These are phyloP conservation scores for Rhinella marina DNA, from an alignment of 2,797 vertebrate species.

Conservation along the genomic window DNA sequence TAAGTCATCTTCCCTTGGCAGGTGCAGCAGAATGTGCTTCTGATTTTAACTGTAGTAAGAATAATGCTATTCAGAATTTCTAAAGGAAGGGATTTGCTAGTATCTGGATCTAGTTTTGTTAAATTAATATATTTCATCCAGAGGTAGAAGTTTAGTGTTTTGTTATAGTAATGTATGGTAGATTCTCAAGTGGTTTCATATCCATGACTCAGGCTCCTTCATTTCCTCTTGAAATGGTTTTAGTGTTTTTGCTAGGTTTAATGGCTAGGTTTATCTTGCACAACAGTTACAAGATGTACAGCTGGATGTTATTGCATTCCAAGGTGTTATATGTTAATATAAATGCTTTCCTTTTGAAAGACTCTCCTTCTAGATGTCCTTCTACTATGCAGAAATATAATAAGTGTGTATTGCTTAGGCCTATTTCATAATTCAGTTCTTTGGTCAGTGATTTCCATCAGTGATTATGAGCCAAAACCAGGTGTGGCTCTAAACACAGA, in stretches of 20 bases:
- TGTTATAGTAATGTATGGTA: background rate
- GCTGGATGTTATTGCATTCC: conserved; percentile 35
- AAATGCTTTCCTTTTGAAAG: conserved; percentile 18
- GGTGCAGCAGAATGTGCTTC: no score
- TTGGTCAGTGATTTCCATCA: no score
- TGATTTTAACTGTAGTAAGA: background rate
- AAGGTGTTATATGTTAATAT: conserved; percentile 26
- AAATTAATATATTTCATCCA: background rate
- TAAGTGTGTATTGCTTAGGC: conserved; percentile 26
- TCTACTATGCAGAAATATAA: conserved; percentile 8
- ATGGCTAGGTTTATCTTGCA: conserved; percentile 2
- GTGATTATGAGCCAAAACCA: no score
- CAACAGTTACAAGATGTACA: background rate
- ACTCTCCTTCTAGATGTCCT: conserved; percentile 36
- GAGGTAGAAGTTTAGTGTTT: background rate
- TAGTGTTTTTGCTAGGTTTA: background rate
- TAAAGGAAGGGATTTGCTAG: background rate
- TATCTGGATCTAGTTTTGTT: background rate
- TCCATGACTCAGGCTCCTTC: background rate
- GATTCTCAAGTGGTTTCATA: background rate
- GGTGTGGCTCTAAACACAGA: no score
- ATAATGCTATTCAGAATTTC: background rate
- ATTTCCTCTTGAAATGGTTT: background rate
- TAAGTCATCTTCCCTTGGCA: no score
- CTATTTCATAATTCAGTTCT: no score